Percentiles rank a stretch among this genome's conserved stretches.
These are phyloP conservation scores for Thamnaconus septentrionalis DNA, from an alignment of 2,113 vertebrate species.

Conservation along the genomic window DNA sequence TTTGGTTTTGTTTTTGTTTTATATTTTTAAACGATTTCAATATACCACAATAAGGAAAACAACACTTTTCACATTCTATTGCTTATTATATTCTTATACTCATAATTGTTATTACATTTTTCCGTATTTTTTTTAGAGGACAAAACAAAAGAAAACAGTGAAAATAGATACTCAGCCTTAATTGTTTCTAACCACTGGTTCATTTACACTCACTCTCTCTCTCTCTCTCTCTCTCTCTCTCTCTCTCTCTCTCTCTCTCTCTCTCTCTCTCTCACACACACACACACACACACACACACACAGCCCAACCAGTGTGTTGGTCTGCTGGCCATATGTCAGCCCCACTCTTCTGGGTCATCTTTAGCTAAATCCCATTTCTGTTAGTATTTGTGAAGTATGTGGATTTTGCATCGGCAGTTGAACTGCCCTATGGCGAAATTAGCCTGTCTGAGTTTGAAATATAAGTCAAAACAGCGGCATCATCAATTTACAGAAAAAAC, in stretches of 20 bases:
- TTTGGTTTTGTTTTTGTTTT: no score
- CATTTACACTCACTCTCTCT: slow-evolving; percentile 59
- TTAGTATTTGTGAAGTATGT: slow-evolving; percentile 39
- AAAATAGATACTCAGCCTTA: slow-evolving; percentile 72
- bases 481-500: no score
- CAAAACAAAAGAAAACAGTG: slow-evolving; percentile 41
- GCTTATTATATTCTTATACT: neutral
- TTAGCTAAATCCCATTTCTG: slow-evolving; percentile 53
- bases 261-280: slow-evolving; percentile 13
- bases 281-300: slow-evolving; percentile 40
- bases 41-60: no score
- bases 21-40: no score
- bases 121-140: no score
- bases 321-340: slow-evolving; percentile 79
- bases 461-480: no score
- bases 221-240: slow-evolving; percentile 62
- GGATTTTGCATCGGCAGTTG: neutral
- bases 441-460: no score
- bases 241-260: slow-evolving; percentile 37
- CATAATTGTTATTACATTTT: neutral
- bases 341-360: slow-evolving; percentile 57
- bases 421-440: no score
- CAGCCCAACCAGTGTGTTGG: slow-evolving; percentile 62
- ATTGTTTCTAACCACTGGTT: slow-evolving; percentile 71
- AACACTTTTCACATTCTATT: neutral